phyloP scores from a whole-genome alignment of 2,113 vertebrate genomes.

The Chaetura pelagica region DNA sequence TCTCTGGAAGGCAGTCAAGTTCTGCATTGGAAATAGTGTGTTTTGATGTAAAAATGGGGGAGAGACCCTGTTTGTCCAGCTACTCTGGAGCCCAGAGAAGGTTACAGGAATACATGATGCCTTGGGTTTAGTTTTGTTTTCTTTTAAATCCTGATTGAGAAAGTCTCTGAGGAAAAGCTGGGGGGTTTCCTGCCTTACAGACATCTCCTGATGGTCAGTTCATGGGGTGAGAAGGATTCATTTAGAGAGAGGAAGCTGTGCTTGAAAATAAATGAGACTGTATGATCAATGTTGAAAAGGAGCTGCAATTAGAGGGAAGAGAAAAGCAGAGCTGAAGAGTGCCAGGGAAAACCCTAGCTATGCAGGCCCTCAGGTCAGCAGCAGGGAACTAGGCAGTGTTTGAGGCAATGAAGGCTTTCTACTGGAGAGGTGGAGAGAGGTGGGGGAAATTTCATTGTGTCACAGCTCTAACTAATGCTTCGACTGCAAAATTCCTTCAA shows the following conservation, averaged over 20 bases:
- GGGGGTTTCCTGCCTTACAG: constrained; percentile 9
- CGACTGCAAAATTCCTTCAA: constrained; percentile 53
- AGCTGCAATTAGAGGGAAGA: background rate
- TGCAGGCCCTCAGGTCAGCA: accelerated
- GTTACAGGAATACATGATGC: background rate
- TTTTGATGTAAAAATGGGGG: constrained; percentile 23
- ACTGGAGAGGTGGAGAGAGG: background rate
- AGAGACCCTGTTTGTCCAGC: constrained; percentile 34
- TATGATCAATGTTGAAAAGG: background rate
- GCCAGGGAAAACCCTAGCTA: background rate
- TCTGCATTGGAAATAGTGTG: background rate
- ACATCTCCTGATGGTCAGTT: constrained; percentile 8
- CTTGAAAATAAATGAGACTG: background rate
- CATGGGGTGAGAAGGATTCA: background rate
- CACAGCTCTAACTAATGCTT: constrained; percentile 22
- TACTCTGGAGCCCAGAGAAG: constrained; percentile 27
- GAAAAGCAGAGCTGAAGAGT: background rate
- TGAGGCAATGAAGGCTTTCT: background rate
- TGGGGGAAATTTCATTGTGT: constrained; percentile 22
- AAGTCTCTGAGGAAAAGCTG: background rate
- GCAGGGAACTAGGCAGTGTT: background rate
- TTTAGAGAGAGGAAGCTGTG: background rate
- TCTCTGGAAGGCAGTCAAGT: constrained; percentile 55
- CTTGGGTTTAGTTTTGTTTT: constrained; percentile 21
- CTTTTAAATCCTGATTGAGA: constrained; percentile 20